Base-by-base conservation (phyloP, 2,797 vertebrate species). In the Balearica regulorum region DNA sequence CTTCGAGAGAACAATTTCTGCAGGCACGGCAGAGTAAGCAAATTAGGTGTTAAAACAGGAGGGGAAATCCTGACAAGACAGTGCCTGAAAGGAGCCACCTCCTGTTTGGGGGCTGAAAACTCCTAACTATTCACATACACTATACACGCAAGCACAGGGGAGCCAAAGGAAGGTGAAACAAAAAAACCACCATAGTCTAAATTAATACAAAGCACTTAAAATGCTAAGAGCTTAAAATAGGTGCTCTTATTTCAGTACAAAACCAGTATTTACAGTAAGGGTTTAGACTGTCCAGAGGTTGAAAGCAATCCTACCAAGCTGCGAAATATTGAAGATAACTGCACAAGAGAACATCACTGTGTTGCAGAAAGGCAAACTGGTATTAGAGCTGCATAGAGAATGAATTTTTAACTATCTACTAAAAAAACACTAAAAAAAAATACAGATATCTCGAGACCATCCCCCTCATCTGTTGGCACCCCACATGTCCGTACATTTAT, bases 121-220 rank as follows among this genome's bases (percentile, higher is more conserved):
- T 44, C 33, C 13, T 16, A 33, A 60, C 41, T 41, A 11, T 17
- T 61, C 37, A 46, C 65, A 48, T 15, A 13, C 17, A 9, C 28
- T 66, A 28, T 5, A 37, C 15, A n/a, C 5, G 9, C 41, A 68
- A 54, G 44, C 28, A 31, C 48, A 60, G 9, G 0, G 0, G 0
- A 60, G 61, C 24, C 69, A 66, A 68, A 85, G 49, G 13, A 80
- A 48, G 0, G 1, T 31, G 35, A 73, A 90, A 80, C 13, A 55
- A 75, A 71, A 57, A 10, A 10, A n/a, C n/a, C 7, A 6, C 33
- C 35, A 48, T 12, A 29, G 10, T 15, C 46, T 24, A 65, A 77
- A 87, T 71, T 29, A 41, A 90, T 20, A 61, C 15, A 87, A 72
- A 92, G 16, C 15, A 35, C 24, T 51, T 60, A 25, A 78, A 83